phyloP scores from a whole-genome alignment of 2,797 vertebrate species.

The Spinibarbus caldwelli region DNA sequence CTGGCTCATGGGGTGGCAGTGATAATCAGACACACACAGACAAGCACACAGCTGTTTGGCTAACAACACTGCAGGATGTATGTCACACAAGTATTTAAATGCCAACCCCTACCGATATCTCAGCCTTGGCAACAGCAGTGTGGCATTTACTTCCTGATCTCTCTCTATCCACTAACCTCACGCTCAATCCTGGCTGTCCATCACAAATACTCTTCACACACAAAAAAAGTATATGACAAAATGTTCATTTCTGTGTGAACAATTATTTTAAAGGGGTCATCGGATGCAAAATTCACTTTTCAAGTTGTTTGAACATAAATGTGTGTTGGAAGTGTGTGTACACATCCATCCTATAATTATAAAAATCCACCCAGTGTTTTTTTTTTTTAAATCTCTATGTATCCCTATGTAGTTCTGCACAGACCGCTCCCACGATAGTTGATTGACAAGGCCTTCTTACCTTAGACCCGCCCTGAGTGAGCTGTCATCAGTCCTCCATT shows the following conservation, averaged over 20 bases:
- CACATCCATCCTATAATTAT: too few species aligned
- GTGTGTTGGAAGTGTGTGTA: too few species aligned
- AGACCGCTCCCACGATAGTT: too few species aligned
- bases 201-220: neutral
- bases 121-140: constrained; percentile 19
- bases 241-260: neutral
- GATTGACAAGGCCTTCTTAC: too few species aligned
- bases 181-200: neutral
- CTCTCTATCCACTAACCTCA: neutral
- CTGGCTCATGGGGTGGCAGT: constrained; percentile 28
- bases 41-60: constrained; percentile 48
- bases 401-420: too few species aligned
- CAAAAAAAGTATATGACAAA: neutral
- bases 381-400: too few species aligned
- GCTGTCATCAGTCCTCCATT: too few species aligned
- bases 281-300: too few species aligned
- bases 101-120: neutral
- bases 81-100: constrained; percentile 42
- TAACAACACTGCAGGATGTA: constrained; percentile 37
- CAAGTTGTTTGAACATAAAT: too few species aligned
- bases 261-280: neutral
- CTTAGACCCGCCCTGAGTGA: too few species aligned
- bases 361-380: too few species aligned
- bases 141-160: constrained; percentile 21
- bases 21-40: constrained; percentile 43